A percentile compares a stretch with the other conserved stretches of the same genome.
phyloP scores from a whole-genome alignment of 2,888 invertebrate species.

The Pycnomerus fuliginosus region DNA sequence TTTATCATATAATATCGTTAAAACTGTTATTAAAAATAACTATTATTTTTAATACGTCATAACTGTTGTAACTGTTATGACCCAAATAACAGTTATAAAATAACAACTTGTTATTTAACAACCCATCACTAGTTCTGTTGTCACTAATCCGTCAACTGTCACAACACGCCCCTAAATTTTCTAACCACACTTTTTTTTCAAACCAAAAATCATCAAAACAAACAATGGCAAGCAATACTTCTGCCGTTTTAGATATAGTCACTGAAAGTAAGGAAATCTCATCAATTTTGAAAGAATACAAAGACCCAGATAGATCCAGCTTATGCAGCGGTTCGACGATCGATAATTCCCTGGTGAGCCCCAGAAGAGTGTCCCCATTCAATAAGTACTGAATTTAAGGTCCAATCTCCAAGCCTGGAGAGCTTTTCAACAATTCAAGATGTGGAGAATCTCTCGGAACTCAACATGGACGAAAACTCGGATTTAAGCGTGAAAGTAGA shows the following conservation, averaged over 20 bases:
- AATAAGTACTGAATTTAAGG: conserved; percentile 10
- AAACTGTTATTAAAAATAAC: too few species aligned
- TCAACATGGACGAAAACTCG: conserved; percentile 56
- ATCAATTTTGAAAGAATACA: conserved; percentile 44
- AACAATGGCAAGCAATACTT: conserved; percentile 38
- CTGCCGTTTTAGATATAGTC: conserved; percentile 53
- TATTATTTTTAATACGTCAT: too few species aligned
- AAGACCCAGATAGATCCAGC: conserved; percentile 45
- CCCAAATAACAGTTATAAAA: too few species aligned
- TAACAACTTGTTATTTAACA: too few species aligned
- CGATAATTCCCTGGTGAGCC: conserved; percentile 44
- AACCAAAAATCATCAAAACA: too few species aligned
- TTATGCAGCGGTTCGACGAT: conserved; percentile 45
- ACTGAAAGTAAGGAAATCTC: conserved; percentile 51
- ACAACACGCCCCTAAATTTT: too few species aligned
- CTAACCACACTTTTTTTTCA: too few species aligned
- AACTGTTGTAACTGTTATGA: too few species aligned
- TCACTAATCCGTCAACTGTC: too few species aligned
- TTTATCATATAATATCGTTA: too few species aligned
- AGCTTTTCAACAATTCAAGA: conserved; percentile 63
- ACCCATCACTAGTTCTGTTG: too few species aligned
- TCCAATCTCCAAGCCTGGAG: conserved; percentile 58
- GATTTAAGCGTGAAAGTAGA: conserved; percentile 69
- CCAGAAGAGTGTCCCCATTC: neutral
- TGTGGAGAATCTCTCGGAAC: conserved; percentile 57